Evolutionary conservation across 2,888 invertebrate genomes (phyloP), one percentile per base, ranked within the genome.

Genomic region (Caenorhabditis wallacei): DNA sequence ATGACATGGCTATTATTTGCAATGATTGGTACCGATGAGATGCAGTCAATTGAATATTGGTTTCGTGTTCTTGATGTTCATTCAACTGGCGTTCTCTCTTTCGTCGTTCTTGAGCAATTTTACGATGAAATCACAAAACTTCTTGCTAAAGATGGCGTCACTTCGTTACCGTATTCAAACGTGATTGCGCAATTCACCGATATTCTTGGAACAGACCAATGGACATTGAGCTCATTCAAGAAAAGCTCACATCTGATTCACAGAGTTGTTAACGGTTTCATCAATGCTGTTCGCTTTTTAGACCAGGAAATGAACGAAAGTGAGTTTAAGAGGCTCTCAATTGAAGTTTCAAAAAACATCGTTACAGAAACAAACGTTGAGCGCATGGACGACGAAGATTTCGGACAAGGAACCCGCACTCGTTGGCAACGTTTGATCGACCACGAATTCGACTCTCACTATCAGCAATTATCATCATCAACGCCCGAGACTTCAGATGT

Each of bases 211-310:
- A 64, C 79, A 13, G 11, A 53, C 18, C n/a, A 48, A 2, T 79
- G 79, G 79, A 79, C 57, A 4, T 59, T 80, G 24, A 37, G 51
- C 13, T 26, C 64, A 2, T 72, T 71, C 51, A 71, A 72, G 24
- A 43, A 53, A 10, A 46, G 66, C 10, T 0, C 53, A 16, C 8
- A 46, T 2, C 26, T 80, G 3, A 37, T 64, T n/a, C 26, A 54
- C n/a, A 56, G 66, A 66, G 71, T 80, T 0, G 48, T 80, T 54
- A 71, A 80, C 22, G 80, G 71, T n/a, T 80, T 80, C 37, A 64
- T 66, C 16, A 71, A 59, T 16, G 80, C 80, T 0, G 20, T 53
- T 37, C 54, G 43, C 1, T 80, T 71, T 48, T 18, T 80, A 20
- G 80, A 71, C 8, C 71, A 80, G 24, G 80, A 80, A 59, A 40